Evolutionary conservation across 2,888 invertebrate genomes (phyloP).

Genomic region (Oxyteleia sp.): DNA sequence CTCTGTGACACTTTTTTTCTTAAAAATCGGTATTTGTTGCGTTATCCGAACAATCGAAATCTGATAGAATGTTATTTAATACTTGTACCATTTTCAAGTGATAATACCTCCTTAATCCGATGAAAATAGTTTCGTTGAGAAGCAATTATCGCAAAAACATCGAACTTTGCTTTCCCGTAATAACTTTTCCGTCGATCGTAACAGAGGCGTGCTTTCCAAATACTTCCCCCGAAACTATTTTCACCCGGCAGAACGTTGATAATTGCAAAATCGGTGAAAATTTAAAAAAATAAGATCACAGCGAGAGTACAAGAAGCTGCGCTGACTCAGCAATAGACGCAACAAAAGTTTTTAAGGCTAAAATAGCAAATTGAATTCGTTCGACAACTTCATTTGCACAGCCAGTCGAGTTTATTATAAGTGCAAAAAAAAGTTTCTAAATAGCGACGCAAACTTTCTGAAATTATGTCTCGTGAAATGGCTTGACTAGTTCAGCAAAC

Average conservation of each 20-base stretch:
- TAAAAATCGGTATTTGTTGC: too few relatives aligned
- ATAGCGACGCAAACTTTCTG: slow-evolving; percentile 19
- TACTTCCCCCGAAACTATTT: background rate
- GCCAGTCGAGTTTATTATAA: slow-evolving; percentile 10
- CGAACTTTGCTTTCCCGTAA: too few relatives aligned
- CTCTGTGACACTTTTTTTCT: too few relatives aligned
- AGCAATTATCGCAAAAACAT: too few relatives aligned
- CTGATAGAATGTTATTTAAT: too few relatives aligned
- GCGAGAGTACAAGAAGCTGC: slow-evolving; percentile 10
- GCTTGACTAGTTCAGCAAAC: background rate
- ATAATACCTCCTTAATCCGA: too few relatives aligned
- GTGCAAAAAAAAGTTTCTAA: background rate
- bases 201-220: too few relatives aligned
- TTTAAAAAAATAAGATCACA: slow-evolving; percentile 7
- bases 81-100: too few relatives aligned
- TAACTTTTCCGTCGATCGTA: too few relatives aligned
- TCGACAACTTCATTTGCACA: slow-evolving; percentile 3
- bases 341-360: slow-evolving; percentile 17
- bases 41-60: background rate
- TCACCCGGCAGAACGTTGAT: background rate
- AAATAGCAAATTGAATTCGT: slow-evolving; percentile 31
- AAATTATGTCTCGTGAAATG: background rate
- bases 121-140: too few relatives aligned
- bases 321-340: too few relatives aligned
- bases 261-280: background rate